Conservation (phyloP, 2,888 invertebrate species). For the Chymomyza amoena region DNA sequence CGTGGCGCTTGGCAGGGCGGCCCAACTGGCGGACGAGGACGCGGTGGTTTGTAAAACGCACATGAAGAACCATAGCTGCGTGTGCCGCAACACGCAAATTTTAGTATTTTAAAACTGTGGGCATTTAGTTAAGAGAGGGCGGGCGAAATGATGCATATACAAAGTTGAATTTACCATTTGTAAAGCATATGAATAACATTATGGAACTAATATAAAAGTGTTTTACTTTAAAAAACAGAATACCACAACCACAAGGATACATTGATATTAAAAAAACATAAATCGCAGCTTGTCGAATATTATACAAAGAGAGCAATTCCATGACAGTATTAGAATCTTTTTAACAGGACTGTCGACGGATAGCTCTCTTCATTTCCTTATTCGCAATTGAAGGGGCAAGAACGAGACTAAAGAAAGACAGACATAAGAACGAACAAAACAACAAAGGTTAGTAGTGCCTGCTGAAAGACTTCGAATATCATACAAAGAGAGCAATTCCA, state of each 20-base stretch:
- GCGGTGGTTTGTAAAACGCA: slow-evolving; percentile 76
- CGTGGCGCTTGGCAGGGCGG: slow-evolving; percentile 84
- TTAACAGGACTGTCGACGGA: slow-evolving; percentile 98
- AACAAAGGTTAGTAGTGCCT: slow-evolving; percentile 34
- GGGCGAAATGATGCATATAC: slow-evolving; percentile 45
- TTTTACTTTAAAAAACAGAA: background rate
- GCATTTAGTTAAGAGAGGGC: slow-evolving; percentile 57
- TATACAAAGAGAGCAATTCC: slow-evolving; percentile 99
- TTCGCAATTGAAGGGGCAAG: slow-evolving; percentile 58
- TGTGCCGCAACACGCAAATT: slow-evolving; percentile 4
- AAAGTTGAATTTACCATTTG: background rate
- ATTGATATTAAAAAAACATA: slow-evolving; percentile 13
- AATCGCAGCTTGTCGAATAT: slow-evolving; percentile 83
- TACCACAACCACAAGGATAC: background rate
- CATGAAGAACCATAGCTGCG: background rate
- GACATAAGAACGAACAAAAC: background rate
- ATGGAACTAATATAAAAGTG: background rate
- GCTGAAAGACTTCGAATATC: slow-evolving; percentile 83
- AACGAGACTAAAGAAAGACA: background rate
- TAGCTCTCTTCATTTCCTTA: slow-evolving; percentile 97
- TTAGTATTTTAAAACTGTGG: slow-evolving; percentile 53
- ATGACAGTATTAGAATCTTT: slow-evolving; percentile 93
- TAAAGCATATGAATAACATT: slow-evolving; percentile 34
- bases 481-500: slow-evolving; percentile 99
- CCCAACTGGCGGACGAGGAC: slow-evolving; percentile 81